A percentile compares a stretch with the other conserved stretches of the same genome.
These are phyloP conservation scores for Pantala flavescens DNA, from an alignment of 1,140 invertebrate species.

Conservation along the genomic window DNA sequence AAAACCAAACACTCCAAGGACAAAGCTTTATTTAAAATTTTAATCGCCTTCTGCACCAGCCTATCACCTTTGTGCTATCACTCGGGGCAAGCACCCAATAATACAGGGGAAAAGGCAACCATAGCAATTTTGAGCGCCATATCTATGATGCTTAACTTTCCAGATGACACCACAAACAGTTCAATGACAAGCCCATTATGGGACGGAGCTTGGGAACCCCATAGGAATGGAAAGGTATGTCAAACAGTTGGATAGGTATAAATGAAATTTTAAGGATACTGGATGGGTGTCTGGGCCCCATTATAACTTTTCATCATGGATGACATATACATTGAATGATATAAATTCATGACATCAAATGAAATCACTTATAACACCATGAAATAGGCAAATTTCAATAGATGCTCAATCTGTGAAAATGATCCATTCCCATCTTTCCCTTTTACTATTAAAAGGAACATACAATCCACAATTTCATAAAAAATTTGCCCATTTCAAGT, in stretches of 20 bases:
- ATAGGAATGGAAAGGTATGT: too few relatives aligned
- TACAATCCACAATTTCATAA: not conserved
- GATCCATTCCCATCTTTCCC: not conserved
- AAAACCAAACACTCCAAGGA: not conserved
- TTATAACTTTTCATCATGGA: too few relatives aligned
- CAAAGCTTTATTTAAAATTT: not conserved
- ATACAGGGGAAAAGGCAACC: conserved; percentile 1
- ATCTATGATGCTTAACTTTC: not conserved
- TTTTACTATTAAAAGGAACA: not conserved
- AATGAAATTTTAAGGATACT: too few relatives aligned
- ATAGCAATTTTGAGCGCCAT: not conserved
- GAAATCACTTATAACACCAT: too few relatives aligned
- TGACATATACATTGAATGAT: too few relatives aligned
- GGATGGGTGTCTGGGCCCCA: too few relatives aligned
- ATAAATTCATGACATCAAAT: too few relatives aligned
- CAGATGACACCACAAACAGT: too few relatives aligned
- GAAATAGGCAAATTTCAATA: too few relatives aligned
- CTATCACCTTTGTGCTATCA: conserved; percentile 9
- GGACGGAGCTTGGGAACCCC: not conserved
- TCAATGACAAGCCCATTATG: not conserved
- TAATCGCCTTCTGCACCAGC: not conserved
- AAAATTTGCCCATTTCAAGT: not conserved
- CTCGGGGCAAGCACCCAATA: not conserved
- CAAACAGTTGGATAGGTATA: too few relatives aligned
- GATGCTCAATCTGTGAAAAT: too few relatives aligned